Evolutionary conservation across 1,140 invertebrate genomes (phyloP).

Genomic region (Acromyrmex heyeri): DNA sequence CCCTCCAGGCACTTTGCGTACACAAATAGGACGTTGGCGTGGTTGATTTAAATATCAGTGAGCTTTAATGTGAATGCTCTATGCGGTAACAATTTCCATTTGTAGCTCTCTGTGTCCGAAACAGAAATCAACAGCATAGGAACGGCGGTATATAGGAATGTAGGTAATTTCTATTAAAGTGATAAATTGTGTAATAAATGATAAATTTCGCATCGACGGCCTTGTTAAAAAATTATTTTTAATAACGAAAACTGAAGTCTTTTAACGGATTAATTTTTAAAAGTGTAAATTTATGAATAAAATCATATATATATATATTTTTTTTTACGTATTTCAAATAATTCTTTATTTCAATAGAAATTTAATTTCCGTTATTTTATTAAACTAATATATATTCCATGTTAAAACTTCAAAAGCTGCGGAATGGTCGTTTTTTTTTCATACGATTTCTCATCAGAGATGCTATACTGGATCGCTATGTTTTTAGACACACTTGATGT

Average conservation of each 20-base stretch:
- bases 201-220: not conserved
- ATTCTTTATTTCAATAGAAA: slow-evolving; percentile 1
- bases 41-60: slow-evolving; percentile 54
- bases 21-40: slow-evolving; percentile 18
- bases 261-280: not conserved
- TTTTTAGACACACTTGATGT: not conserved
- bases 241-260: not conserved
- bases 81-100: slow-evolving; percentile 31
- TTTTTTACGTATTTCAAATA: not conserved
- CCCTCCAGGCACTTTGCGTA: slow-evolving; percentile 10
- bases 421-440: too few relatives aligned
- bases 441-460: not conserved
- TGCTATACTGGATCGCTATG: not conserved
- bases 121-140: not conserved
- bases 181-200: not conserved
- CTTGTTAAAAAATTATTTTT: not conserved
- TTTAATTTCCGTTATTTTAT: slow-evolving; percentile 4
- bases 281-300: not conserved
- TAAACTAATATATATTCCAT: not conserved
- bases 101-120: slow-evolving; percentile 2
- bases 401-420: not conserved
- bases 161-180: not conserved
- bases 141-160: not conserved
- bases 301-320: not conserved
- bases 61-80: slow-evolving; percentile 46